phyloP scores from a whole-genome alignment of 1,140 invertebrate species.

The Coptotermes formosanus region DNA sequence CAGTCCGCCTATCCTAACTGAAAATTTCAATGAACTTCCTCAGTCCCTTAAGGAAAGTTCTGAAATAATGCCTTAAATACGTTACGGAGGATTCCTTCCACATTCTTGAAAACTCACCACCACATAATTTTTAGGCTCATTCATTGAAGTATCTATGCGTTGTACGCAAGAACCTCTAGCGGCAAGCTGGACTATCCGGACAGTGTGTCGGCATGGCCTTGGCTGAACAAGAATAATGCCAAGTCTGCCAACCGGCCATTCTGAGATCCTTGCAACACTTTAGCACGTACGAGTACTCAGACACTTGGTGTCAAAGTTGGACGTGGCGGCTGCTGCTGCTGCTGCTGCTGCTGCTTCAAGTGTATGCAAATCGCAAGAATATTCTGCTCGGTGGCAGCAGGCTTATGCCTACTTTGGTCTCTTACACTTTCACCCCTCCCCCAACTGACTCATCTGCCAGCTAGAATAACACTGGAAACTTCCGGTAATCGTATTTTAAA shows the following conservation, averaged over 20 bases:
- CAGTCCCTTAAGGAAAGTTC: too few species aligned
- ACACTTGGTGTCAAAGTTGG: background rate
- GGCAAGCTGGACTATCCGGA: too few species aligned
- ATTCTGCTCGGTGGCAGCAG: background rate
- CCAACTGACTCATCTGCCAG: background rate
- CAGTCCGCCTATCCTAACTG: too few species aligned
- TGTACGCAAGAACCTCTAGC: too few species aligned
- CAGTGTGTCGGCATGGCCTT: too few species aligned
- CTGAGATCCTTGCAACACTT: background rate
- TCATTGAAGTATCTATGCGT: too few species aligned
- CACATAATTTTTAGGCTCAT: too few species aligned
- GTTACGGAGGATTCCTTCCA: too few species aligned
- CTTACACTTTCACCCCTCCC: background rate
- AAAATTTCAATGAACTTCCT: too few species aligned
- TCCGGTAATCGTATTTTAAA: background rate
- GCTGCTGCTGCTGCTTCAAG: background rate
- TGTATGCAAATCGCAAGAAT: conserved; percentile 16
- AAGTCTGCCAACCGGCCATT: background rate
- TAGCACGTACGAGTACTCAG: background rate
- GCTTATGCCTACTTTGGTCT: background rate
- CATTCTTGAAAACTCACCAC: too few species aligned
- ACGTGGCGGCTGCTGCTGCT: background rate
- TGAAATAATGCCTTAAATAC: too few species aligned
- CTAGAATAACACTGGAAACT: conserved; percentile 3
- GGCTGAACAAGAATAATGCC: too few species aligned